Evolutionary conservation across 1,140 invertebrate species (phyloP).

Genomic region (Caerostris darwini): DNA sequence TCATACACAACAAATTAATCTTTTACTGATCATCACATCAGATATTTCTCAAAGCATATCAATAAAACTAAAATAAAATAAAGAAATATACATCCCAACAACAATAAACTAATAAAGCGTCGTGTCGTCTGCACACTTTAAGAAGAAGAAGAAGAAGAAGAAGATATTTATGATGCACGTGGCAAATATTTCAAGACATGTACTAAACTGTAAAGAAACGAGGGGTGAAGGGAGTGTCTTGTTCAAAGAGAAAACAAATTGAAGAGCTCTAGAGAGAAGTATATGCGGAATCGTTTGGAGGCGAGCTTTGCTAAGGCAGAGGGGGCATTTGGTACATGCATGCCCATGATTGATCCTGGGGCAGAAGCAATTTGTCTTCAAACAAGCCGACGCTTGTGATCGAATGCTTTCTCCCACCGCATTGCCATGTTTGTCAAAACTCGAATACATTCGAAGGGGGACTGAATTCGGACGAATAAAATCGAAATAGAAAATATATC

Average conservation of each 20-base stretch:
- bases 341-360: neutral
- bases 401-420: slow-evolving; percentile 10
- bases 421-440: neutral
- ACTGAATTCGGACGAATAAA: neutral
- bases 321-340: slow-evolving; percentile 44
- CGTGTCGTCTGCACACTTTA: neutral
- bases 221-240: neutral
- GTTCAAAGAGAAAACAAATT: slow-evolving; percentile 35
- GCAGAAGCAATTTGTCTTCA: slow-evolving; percentile 16
- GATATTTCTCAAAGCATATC: too few species aligned
- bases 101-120: too few species aligned
- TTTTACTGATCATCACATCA: too few species aligned
- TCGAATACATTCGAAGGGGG: neutral
- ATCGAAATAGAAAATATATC: neutral
- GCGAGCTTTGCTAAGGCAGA: neutral
- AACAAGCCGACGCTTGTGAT: slow-evolving; percentile 34
- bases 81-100: too few species aligned
- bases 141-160: slow-evolving; percentile 18
- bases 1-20: too few species aligned
- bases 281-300: slow-evolving; percentile 11
- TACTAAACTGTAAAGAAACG: neutral
- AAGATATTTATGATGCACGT: neutral
- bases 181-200: neutral
- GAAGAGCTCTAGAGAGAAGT: neutral
- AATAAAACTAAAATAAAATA: too few species aligned